Conservation (phyloP, 2,888 invertebrate species). For the Catocala fraxini region DNA sequence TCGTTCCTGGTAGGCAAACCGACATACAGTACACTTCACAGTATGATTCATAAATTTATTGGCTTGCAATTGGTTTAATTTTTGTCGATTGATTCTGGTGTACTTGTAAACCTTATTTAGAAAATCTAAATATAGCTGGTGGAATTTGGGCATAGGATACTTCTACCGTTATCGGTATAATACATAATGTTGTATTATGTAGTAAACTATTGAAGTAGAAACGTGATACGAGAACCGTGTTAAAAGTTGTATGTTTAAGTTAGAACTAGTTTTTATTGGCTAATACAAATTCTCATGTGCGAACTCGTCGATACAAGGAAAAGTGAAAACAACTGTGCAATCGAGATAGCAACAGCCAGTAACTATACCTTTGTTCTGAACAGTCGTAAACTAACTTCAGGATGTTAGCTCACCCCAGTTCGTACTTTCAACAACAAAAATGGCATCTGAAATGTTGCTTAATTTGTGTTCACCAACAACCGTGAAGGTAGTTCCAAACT, state of each 20-base stretch:
- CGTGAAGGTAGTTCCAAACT: conserved; percentile 54
- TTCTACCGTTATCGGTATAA: no score
- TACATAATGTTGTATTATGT: background rate
- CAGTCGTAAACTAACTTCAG: conserved; percentile 55
- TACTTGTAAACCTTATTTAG: no score
- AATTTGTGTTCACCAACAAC: conserved; percentile 56
- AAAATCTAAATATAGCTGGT: no score
- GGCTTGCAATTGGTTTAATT: no score
- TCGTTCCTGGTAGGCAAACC: no score
- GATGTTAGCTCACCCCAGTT: conserved; percentile 47
- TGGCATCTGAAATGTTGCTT: conserved; percentile 60
- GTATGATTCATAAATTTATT: no score
- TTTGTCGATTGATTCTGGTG: no score
- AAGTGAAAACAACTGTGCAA: conserved; percentile 50
- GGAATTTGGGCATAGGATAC: no score
- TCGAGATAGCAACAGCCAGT: conserved; percentile 43
- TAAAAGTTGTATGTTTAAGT: conserved; percentile 3
- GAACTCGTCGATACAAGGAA: conserved; percentile 24
- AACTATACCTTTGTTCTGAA: conserved; percentile 53
- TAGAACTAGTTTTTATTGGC: conserved; percentile 6
- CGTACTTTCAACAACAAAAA: conserved; percentile 59
- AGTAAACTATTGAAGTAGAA: background rate
- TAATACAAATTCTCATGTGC: conserved; percentile 22
- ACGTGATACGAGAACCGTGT: background rate
- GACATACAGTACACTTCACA: no score